These are phyloP conservation scores for Desmophyllum pertusum DNA, from an alignment of 92 coral and sea anemone species.

Conservation along the genomic window DNA sequence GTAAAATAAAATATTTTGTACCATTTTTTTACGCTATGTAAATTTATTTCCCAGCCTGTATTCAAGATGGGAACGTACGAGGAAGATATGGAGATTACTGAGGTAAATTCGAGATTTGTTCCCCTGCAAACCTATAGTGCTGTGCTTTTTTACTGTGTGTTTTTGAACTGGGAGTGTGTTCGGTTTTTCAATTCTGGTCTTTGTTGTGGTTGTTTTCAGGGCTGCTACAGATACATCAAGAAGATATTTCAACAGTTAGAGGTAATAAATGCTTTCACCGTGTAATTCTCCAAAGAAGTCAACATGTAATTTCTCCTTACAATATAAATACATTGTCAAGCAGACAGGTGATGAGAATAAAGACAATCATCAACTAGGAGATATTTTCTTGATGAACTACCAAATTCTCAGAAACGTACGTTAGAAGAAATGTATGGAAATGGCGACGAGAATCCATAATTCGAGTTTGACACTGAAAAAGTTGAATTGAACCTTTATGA, in stretches of 20 bases:
- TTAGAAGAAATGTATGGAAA: background rate
- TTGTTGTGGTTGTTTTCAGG: slow-evolving; percentile 49
- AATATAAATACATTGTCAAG: background rate
- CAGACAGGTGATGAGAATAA: too few species aligned
- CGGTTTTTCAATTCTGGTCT: background rate
- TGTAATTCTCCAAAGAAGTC: background rate
- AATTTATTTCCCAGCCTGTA: slow-evolving; percentile 67
- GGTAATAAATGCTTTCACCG: slow-evolving; percentile 40
- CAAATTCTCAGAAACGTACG: background rate
- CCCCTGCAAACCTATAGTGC: too few species aligned
- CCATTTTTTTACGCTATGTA: too few species aligned
- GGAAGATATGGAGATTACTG: slow-evolving; percentile 96
- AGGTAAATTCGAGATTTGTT: slow-evolving; percentile 59
- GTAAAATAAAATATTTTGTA: too few species aligned
- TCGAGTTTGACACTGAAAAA: background rate
- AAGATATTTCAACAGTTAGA: slow-evolving; percentile 97
- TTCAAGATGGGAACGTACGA: slow-evolving; percentile 84
- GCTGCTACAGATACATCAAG: slow-evolving; percentile 94
- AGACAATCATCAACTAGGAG: too few species aligned
- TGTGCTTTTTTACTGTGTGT: too few species aligned
- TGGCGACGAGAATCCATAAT: background rate
- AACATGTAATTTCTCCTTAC: background rate
- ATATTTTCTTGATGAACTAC: too few species aligned
- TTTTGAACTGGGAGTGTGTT: background rate
- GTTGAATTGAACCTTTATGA: too few species aligned